phyloP scores from a whole-genome alignment of 1,140 invertebrate genomes.

The Drosophila pallidifrons region DNA sequence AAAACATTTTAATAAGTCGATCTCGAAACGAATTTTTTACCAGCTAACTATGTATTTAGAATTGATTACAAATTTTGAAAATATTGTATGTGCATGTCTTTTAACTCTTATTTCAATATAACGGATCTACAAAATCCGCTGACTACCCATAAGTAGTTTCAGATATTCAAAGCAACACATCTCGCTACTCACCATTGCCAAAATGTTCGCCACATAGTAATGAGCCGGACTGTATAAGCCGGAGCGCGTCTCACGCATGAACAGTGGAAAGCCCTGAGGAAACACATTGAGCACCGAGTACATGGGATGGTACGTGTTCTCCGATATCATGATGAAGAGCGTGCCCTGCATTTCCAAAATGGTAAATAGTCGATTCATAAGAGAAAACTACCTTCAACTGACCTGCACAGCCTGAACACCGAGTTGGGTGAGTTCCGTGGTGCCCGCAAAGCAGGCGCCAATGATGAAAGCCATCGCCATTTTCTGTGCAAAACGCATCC shows the following conservation, averaged over 20 bases:
- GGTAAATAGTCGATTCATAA: not conserved
- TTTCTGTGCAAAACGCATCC: conserved; percentile 90
- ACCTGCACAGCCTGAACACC: conserved; percentile 91
- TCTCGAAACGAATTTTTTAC: too few relatives aligned
- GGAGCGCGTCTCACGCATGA: conserved; percentile 91
- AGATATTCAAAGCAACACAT: too few relatives aligned
- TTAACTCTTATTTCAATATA: too few relatives aligned
- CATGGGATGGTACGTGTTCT: conserved; percentile 95
- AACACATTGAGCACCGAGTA: conserved; percentile 92
- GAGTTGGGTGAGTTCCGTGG: conserved; percentile 88
- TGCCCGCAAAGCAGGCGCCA: conserved; percentile 91
- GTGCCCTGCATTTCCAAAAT: conserved; percentile 87
- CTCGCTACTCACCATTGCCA: conserved; percentile 89
- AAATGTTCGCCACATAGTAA: conserved; percentile 91
- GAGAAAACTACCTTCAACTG: not conserved
- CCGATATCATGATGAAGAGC: conserved; percentile 93
- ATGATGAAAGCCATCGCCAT: conserved; percentile 92
- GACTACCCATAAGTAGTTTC: too few relatives aligned
- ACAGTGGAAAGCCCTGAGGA: conserved; percentile 91
- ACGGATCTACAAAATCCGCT: too few relatives aligned
- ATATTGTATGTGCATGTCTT: too few relatives aligned
- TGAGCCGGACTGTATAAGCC: conserved; percentile 90
- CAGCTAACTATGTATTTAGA: too few relatives aligned
- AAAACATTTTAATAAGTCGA: too few relatives aligned
- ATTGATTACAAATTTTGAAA: too few relatives aligned